Percentiles rank a stretch among this genome's conserved stretches.
These are phyloP conservation scores for Lepidonotus clava DNA, from an alignment of 2,888 invertebrate species.

Conservation along the genomic window DNA sequence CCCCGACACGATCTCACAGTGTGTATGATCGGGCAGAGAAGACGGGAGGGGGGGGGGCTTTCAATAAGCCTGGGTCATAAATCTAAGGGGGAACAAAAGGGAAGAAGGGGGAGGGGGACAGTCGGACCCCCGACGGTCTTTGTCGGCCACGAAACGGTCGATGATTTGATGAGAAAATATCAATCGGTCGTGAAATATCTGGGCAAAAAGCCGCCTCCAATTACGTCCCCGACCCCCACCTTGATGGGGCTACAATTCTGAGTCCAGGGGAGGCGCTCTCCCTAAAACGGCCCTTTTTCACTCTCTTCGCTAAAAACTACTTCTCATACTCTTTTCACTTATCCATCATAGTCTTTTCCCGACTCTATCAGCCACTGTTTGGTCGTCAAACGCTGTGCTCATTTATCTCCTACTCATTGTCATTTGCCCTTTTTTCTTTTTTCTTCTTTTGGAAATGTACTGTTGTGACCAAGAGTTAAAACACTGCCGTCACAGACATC, in stretches of 20 bases:
- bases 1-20: constrained; percentile 6
- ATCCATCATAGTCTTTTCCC: no score
- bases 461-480: no score
- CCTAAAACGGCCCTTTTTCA: background rate
- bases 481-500: no score
- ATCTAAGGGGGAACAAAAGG: background rate
- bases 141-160: background rate
- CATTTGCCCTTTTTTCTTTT: no score
- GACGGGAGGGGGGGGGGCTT: background rate
- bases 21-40: background rate
- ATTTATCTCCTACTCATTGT: no score
- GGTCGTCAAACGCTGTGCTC: no score
- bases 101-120: background rate
- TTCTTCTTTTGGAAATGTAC: no score
- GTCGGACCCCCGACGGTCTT: background rate
- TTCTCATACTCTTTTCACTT: no score
- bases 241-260: background rate
- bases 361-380: no score
- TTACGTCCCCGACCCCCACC: background rate
- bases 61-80: constrained; percentile 14
- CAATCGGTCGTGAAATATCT: constrained; percentile 23
- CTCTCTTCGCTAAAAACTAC: no score
- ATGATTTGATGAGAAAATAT: constrained; percentile 28
- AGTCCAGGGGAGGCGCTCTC: background rate
- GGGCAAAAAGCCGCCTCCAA: background rate